Evolutionary conservation across 2,888 invertebrate genomes (phyloP), one percentile per base, ranked within the genome.

Genomic region (Latrodectus elegans): DNA sequence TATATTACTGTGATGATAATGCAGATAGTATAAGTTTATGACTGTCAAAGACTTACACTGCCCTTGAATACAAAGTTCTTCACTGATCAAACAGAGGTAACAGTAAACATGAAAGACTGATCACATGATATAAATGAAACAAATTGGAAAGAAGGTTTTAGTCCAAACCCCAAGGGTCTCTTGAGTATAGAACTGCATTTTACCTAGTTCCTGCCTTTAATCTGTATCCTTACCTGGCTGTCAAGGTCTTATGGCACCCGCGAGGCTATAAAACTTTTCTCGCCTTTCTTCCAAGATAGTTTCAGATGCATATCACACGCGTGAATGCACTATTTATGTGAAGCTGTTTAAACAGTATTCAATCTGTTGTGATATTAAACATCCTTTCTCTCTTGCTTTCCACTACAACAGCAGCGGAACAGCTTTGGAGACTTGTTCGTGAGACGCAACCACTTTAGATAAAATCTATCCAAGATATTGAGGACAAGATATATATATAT

Each of bases 191-290:
- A 38, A 53, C 64, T 72, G 75, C 77, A 65, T 71, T 84, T 84
- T 72, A 77, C 84, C 65, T 72, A 84, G 77, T 65, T 26, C 17
- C 49, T 51, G 67, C 68, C 70, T 53, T 60, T 55, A 76, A 77
- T 77, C 84, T 84, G 71, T 72, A 72, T 77, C 77, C 77, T 65
- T 60, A 84, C 77, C 84, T 84, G 84, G 77, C 72, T 77, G 84
- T 84, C 84, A 84, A 64, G 84, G 65, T 84, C 77, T 84, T 84
- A 84, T 84, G 84, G 77, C 55, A n/a, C 84, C 77, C 76, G 11
- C 8, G 84, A 65, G 84, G 72, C 77, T 65, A 84, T 84, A 84
- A 84, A 84, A 84, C 84, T 84, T 84, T 84, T 77, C 77, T 77
- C 83, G 76, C 77, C 72, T 84, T 84, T 84, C 84, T 84, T 77